phyloP scores from a whole-genome alignment of 1,140 invertebrate genomes.

The Cydia fagiglandana region DNA sequence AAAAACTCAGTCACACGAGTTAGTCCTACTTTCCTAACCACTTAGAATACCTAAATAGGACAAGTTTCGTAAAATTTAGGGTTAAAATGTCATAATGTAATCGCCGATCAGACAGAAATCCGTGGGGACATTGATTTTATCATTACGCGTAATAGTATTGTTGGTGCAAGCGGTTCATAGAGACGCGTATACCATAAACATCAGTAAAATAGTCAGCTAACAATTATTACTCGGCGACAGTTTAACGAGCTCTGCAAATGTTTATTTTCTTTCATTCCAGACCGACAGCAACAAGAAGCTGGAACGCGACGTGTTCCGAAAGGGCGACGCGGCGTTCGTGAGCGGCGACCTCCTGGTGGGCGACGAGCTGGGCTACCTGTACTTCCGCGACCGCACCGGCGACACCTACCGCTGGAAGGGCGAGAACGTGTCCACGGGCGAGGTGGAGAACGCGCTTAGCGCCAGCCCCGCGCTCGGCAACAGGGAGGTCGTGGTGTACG shows the following conservation, averaged over 20 bases:
- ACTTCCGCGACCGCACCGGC: constrained; percentile 93
- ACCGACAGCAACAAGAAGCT: constrained; percentile 93
- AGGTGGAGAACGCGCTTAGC: constrained; percentile 91
- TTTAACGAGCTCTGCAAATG: background rate
- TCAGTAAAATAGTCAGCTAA: too few relatives aligned
- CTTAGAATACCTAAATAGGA: too few relatives aligned
- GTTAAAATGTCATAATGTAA: too few relatives aligned
- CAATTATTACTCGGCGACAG: too few relatives aligned
- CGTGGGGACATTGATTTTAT: too few relatives aligned
- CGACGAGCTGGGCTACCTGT: constrained; percentile 92
- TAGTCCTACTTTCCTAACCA: too few relatives aligned
- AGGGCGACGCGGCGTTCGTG: constrained; percentile 91
- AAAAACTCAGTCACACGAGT: too few relatives aligned
- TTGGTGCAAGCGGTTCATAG: too few relatives aligned
- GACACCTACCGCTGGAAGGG: constrained; percentile 93
- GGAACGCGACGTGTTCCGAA: constrained; percentile 87
- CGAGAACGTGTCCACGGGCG: constrained; percentile 93
- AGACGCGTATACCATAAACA: too few relatives aligned
- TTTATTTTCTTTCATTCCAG: constrained; percentile 44
- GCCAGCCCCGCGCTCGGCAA: constrained; percentile 85
- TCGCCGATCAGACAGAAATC: too few relatives aligned
- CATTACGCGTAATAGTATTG: too few relatives aligned
- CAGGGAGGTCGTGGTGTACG: constrained; percentile 85
- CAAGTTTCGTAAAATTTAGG: too few relatives aligned
- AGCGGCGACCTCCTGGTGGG: constrained; percentile 91